These are phyloP conservation scores for Cerastoderma edule DNA, from an alignment of 2,888 invertebrate genomes.

Conservation along the genomic window DNA sequence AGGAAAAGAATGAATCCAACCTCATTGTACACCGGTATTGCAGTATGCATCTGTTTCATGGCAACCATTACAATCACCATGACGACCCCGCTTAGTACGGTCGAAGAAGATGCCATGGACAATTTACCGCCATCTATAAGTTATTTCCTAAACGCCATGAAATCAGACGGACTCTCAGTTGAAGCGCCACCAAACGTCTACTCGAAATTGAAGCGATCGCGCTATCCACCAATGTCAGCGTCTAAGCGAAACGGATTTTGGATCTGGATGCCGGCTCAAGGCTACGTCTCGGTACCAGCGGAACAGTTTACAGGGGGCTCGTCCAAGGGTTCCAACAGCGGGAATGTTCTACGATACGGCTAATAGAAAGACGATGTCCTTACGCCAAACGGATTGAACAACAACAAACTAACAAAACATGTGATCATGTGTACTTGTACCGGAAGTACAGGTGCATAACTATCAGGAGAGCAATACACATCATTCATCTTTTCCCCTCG, in stretches of 20 bases:
- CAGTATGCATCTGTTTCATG: conserved; percentile 46
- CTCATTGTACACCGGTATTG: conserved; percentile 38
- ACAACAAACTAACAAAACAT: too few relatives aligned
- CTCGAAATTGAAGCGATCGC: conserved; percentile 58
- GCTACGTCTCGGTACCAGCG: conserved; percentile 78
- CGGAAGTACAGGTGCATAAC: too few relatives aligned
- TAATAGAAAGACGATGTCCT: too few relatives aligned
- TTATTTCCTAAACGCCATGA: conserved; percentile 55
- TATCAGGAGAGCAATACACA: too few relatives aligned
- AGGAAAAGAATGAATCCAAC: conserved; percentile 43
- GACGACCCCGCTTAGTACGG: conserved; percentile 43
- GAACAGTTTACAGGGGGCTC: conserved; percentile 62
- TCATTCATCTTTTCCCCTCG: too few relatives aligned
- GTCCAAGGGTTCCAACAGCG: conserved; percentile 43
- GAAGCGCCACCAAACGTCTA: conserved; percentile 63
- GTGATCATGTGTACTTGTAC: too few relatives aligned
- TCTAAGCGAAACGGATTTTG: conserved; percentile 72
- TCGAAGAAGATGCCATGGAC: conserved; percentile 42
- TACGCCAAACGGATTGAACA: too few relatives aligned
- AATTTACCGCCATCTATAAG: conserved; percentile 47
- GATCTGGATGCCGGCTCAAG: conserved; percentile 83
- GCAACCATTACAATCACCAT: conserved; percentile 52
- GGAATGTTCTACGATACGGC: conserved; percentile 78
- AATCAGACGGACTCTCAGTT: conserved; percentile 58
- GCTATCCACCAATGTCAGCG: conserved; percentile 45